phyloP scores from a whole-genome alignment of 2,888 invertebrate species.

The Crematogaster levior region DNA sequence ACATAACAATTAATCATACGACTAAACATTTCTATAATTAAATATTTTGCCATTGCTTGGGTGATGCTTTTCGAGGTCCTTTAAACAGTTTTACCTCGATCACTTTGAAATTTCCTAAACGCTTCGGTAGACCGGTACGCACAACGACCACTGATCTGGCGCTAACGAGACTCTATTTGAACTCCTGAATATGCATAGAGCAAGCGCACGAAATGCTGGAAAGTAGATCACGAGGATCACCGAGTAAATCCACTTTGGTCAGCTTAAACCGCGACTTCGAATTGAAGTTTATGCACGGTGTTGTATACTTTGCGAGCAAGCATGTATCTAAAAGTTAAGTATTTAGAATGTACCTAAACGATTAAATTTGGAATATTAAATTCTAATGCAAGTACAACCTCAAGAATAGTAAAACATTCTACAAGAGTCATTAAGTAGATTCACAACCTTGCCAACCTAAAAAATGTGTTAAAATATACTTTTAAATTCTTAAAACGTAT shows the following conservation, averaged over 20 bases:
- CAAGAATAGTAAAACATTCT: neutral
- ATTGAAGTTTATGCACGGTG: conserved; percentile 37
- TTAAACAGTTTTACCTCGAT: conserved; percentile 4
- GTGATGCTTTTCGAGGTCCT: conserved; percentile 24
- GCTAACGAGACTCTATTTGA: conserved; percentile 67
- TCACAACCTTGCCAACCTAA: neutral
- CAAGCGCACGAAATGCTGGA: conserved; percentile 54
- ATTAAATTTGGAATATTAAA: conserved; percentile 37
- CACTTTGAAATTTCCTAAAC: conserved; percentile 49
- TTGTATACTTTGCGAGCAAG: conserved; percentile 8
- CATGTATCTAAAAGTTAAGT: conserved; percentile 19
- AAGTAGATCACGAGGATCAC: conserved; percentile 71
- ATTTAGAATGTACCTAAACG: neutral
- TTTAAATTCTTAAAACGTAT: neutral
- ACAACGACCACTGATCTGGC: conserved; percentile 55
- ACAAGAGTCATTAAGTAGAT: neutral
- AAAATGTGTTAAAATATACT: neutral
- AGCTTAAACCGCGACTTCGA: conserved; percentile 48
- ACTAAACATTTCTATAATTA: neutral
- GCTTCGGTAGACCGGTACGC: conserved; percentile 51
- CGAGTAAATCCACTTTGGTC: conserved; percentile 62
- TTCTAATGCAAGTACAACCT: neutral
- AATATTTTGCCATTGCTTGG: conserved; percentile 25
- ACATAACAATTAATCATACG: neutral
- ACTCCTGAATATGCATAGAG: conserved; percentile 70